A percentile compares a stretch with the other conserved stretches of the same genome.
Conservation (phyloP, 2,888 invertebrate species). For the Calameuta pallipes region DNA sequence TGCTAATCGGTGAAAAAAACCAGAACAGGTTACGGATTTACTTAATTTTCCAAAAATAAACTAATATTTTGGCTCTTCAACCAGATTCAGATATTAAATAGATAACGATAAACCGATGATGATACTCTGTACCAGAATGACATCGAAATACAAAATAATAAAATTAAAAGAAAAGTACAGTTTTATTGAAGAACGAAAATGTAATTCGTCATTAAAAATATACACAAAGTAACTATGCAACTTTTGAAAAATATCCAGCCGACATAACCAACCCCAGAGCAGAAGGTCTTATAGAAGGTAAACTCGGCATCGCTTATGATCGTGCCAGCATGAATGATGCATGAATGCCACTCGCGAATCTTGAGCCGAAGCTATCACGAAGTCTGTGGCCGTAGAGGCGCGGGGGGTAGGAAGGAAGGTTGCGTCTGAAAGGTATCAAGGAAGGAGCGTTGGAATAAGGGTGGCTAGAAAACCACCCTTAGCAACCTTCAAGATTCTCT, state of each 20-base stretch:
- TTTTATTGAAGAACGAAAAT: neutral
- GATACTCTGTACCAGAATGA: too few species aligned
- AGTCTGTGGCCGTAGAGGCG: constrained; percentile 1
- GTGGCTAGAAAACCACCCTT: constrained; percentile 8
- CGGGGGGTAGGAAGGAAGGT: neutral
- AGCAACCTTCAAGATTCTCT: constrained; percentile 10
- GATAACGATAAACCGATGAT: too few species aligned
- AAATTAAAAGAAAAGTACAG: too few species aligned
- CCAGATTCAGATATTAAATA: too few species aligned
- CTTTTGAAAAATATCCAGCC: neutral
- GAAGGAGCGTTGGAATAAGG: neutral
- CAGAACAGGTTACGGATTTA: too few species aligned
- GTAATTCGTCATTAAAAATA: neutral
- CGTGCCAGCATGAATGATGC: constrained; percentile 18
- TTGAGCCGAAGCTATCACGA: constrained; percentile 9
- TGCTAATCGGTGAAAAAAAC: too few species aligned
- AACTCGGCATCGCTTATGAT: constrained; percentile 16
- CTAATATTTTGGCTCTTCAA: too few species aligned
- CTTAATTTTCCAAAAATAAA: too few species aligned
- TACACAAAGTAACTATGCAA: neutral
- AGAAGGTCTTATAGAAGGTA: neutral
- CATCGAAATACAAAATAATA: too few species aligned
- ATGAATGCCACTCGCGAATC: constrained; percentile 13
- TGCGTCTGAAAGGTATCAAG: constrained; percentile 3
- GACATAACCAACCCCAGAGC: neutral